phyloP scores from a whole-genome alignment of 1,140 invertebrate genomes.

The Drosophila oshimai region DNA sequence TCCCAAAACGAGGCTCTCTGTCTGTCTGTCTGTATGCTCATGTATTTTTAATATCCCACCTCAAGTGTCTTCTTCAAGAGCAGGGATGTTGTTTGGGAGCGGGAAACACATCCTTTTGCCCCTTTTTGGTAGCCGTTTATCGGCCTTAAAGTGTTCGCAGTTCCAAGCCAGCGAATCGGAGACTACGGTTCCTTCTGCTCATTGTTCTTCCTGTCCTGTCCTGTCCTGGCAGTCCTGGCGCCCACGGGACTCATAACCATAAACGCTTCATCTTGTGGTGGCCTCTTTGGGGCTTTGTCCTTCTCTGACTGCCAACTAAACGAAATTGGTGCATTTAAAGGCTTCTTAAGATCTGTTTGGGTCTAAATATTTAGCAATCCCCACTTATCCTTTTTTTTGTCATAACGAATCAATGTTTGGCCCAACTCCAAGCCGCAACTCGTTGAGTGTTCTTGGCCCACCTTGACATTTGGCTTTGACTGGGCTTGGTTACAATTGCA shows the following conservation, averaged over 20 bases:
- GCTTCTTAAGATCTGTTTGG: conserved; percentile 45
- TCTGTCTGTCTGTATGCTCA: conserved; percentile 40
- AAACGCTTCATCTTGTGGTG: conserved; percentile 44
- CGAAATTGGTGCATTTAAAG: conserved; percentile 64
- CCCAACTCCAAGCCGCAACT: not conserved
- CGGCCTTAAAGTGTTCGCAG: conserved; percentile 69
- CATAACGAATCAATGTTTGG: not conserved
- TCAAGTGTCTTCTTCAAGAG: conserved; percentile 66
- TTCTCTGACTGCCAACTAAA: not conserved
- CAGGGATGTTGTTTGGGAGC: too few species aligned
- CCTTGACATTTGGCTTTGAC: conserved; percentile 49
- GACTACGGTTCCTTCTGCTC: conserved; percentile 4
- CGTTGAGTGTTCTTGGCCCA: not conserved
- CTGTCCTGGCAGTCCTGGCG: too few species aligned
- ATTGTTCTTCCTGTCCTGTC: conserved; percentile 52
- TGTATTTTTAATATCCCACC: conserved; percentile 78
- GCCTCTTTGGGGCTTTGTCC: conserved; percentile 17
- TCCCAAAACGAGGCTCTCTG: not conserved
- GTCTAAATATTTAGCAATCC: not conserved
- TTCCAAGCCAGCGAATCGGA: conserved; percentile 23
- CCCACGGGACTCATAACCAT: conserved; percentile 72
- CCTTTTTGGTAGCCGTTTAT: conserved; percentile 62
- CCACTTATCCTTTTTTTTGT: not conserved
- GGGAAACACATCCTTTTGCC: conserved; percentile 35
- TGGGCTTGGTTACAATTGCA: conserved; percentile 62